Evolutionary conservation across 2,113 vertebrate species (phyloP).

Genomic region (Phrynosoma blainvillii): DNA sequence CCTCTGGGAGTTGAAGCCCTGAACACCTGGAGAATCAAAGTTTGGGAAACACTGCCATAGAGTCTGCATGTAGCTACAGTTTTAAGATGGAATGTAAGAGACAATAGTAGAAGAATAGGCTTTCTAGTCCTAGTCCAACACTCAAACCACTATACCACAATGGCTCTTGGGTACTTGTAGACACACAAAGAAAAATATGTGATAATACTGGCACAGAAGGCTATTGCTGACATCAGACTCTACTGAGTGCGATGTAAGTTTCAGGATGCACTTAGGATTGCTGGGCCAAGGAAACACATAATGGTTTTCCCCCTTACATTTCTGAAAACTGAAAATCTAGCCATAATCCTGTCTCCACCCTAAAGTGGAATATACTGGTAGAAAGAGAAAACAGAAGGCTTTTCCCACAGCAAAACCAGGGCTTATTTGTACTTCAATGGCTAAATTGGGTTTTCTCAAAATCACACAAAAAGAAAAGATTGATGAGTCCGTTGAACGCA

Average conservation of each 20-base stretch:
- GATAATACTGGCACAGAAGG: slow-evolving; percentile 38
- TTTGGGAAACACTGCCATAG: no score
- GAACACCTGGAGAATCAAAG: no score
- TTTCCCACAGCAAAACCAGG: neutral
- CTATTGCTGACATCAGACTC: slow-evolving; percentile 26
- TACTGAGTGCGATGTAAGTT: neutral
- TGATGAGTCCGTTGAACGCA: neutral
- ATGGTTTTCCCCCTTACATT: neutral
- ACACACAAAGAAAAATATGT: neutral
- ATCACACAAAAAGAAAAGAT: neutral
- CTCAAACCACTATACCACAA: no score
- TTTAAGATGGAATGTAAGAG: neutral
- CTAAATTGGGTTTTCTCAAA: neutral
- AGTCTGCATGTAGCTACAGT: neutral
- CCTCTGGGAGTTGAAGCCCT: no score
- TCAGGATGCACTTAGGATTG: neutral
- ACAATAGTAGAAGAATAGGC: no score
- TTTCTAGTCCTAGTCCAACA: no score
- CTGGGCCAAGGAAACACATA: neutral
- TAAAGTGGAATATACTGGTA: neutral
- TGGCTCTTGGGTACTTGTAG: neutral
- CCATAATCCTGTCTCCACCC: neutral
- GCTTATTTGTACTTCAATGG: neutral
- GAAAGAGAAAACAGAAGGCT: neutral
- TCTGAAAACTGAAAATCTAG: neutral